phyloP scores from a whole-genome alignment of 2,113 vertebrate genomes.

The Salvelinus alpinus region DNA sequence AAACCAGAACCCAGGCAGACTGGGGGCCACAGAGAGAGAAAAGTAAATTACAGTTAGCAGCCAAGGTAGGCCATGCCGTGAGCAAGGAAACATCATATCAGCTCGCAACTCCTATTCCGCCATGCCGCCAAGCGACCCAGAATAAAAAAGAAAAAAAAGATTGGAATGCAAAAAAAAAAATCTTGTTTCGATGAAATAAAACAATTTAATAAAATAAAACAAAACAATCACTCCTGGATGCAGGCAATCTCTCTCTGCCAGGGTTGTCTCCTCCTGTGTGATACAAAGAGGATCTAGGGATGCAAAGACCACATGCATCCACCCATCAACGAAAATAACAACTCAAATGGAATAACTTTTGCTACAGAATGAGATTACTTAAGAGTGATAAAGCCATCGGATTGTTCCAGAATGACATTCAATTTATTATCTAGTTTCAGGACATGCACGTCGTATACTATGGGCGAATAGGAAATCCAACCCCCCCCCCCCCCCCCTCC shows the following conservation, averaged over 20 bases:
- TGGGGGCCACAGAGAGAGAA: slow-evolving; percentile 83
- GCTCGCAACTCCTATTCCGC: slow-evolving; percentile 69
- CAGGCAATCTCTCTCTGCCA: not conserved
- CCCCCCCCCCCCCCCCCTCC: slow-evolving; percentile 9
- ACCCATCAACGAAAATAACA: slow-evolving; percentile 23
- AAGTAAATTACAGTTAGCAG: slow-evolving; percentile 90
- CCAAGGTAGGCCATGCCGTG: slow-evolving; percentile 78
- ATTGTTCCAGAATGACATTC: slow-evolving; percentile 39
- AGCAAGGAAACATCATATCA: slow-evolving; percentile 86
- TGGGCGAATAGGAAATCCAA: slow-evolving; percentile 44
- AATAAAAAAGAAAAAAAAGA: slow-evolving; percentile 52
- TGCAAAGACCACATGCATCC: slow-evolving; percentile 14
- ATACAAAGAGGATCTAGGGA: slow-evolving; percentile 34
- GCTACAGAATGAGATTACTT: slow-evolving; percentile 27
- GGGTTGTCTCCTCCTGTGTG: not conserved
- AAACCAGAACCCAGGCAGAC: slow-evolving; percentile 85
- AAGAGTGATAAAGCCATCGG: slow-evolving; percentile 34
- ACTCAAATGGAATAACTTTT: slow-evolving; percentile 25
- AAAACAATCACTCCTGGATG: slow-evolving; percentile 66
- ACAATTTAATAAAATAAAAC: slow-evolving; percentile 84
- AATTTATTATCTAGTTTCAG: slow-evolving; percentile 55
- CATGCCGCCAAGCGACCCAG: slow-evolving; percentile 34
- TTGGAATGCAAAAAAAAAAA: slow-evolving; percentile 41
- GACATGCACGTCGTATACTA: slow-evolving; percentile 19
- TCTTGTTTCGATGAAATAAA: slow-evolving; percentile 68